Evolutionary conservation across 2,113 vertebrate species (phyloP), one percentile per base, ranked within the genome.

Genomic region (Sinocyclocheilus anophthalmus): DNA sequence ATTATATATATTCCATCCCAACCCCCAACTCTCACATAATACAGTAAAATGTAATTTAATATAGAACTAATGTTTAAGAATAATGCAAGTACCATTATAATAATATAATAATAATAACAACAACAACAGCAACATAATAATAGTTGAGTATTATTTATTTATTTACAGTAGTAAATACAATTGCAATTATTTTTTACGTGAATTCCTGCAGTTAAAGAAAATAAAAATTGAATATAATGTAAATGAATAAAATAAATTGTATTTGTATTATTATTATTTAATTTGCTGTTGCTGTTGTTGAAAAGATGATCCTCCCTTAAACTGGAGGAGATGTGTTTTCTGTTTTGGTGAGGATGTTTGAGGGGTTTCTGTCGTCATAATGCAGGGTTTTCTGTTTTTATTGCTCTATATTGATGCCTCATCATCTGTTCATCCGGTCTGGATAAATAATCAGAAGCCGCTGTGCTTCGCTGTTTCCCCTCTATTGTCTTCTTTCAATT

Each of bases 401-500:
- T 69, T 69, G 65, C 14, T 33, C 26, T 69, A 30, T 69, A 69
- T 72, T n/a, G 37, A 72, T 72, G 69, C 69, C 69, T 72, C 18
- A 1, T 72, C 18, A 72, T 39, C 69, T 39, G 33, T 39, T 39
- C 16, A 33, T 70, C 33, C 8, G 39, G 37, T 73, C 20, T 45
- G 70, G 70, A 73, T 73, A 11, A 73, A 73, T 45, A 45, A 73
- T 45, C 72, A 45, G 72, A 75, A 75, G 4, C 4, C 2, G 50
- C 53, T 12, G 0, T 42, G 39, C n/a, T 45, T 16, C 10, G 4
- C 37, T 20, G 73, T 59, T 81, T 45, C 39, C 11, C 14, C 79
- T 81, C 39, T 61, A 63, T 79, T 79, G 77, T 80, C 33, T 80
- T 61, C 77, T 80, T 80, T 80, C 77, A 63, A 61, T 80, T 80